A percentile compares a stretch with the other conserved stretches of the same genome.
Conservation (phyloP, 2,888 invertebrate genomes). For the Lepidocyrtinus sp. region DNA sequence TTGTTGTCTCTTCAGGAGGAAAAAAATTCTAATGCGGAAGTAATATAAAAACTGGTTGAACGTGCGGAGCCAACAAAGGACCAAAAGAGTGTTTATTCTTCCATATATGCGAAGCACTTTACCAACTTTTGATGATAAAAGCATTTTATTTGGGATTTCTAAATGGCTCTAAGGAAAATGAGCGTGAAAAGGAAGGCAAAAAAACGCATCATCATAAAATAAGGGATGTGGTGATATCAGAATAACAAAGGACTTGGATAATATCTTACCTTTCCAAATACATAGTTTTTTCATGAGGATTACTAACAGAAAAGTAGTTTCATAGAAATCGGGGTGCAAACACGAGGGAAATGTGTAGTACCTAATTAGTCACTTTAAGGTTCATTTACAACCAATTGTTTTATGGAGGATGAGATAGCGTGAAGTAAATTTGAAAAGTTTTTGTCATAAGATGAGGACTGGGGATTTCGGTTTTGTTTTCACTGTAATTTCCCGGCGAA, state of each 20-base stretch:
- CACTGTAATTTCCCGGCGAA: no score
- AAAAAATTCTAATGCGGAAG: background rate
- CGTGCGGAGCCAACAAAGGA: background rate
- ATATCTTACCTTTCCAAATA: no score
- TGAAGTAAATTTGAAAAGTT: no score
- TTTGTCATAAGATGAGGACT: no score
- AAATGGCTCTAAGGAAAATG: background rate
- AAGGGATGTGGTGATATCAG: background rate
- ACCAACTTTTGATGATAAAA: background rate
- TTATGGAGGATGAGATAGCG: no score
- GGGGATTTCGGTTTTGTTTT: no score
- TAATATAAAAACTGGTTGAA: background rate
- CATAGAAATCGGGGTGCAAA: no score
- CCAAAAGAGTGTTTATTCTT: background rate
- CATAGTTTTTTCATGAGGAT: no score
- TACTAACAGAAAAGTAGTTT: no score
- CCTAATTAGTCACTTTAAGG: no score
- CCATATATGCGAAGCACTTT: background rate
- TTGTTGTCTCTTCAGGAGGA: slow-evolving; percentile 16
- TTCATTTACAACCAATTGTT: no score
- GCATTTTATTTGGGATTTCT: background rate
- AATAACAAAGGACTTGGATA: background rate
- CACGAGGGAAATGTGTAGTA: no score
- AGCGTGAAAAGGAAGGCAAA: background rate
- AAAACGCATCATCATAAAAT: background rate